phyloP scores from a whole-genome alignment of 2,888 invertebrate genomes.

The Eilema caniola region DNA sequence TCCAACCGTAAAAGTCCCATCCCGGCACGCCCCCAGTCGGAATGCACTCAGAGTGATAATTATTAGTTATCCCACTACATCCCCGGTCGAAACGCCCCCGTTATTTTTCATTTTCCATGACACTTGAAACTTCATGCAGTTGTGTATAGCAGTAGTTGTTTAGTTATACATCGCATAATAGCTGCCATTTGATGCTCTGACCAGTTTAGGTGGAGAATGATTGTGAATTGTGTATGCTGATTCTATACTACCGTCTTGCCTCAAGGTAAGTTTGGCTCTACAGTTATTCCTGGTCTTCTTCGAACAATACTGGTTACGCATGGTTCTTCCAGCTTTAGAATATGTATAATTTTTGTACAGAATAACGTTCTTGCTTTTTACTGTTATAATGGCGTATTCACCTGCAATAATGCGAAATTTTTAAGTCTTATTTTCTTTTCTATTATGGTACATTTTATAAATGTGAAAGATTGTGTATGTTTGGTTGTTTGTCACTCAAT shows the following conservation, averaged over 20 bases:
- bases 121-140: too few relatives aligned
- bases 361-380: constrained; percentile 24
- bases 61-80: too few relatives aligned
- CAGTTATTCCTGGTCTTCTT: constrained; percentile 7
- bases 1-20: too few relatives aligned
- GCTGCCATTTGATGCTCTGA: not conserved
- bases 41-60: too few relatives aligned
- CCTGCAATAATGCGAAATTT: constrained; percentile 2
- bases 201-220: constrained; percentile 9
- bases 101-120: too few relatives aligned
- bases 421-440: not conserved
- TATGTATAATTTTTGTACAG: constrained; percentile 35
- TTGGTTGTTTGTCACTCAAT: too few relatives aligned
- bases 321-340: constrained; percentile 26
- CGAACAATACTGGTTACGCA: constrained; percentile 21
- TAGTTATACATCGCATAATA: not conserved
- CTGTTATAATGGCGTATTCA: constrained; percentile 18
- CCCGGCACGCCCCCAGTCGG: too few relatives aligned
- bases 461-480: too few relatives aligned
- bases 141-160: not conserved
- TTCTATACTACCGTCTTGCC: constrained; percentile 9
- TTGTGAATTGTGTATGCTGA: not conserved
- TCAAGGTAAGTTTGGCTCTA: constrained; percentile 12
- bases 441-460: too few relatives aligned
- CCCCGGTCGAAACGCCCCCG: too few relatives aligned